Base-by-base conservation (phyloP, 2,113 vertebrate species). In the Brevimyrus niger region DNA sequence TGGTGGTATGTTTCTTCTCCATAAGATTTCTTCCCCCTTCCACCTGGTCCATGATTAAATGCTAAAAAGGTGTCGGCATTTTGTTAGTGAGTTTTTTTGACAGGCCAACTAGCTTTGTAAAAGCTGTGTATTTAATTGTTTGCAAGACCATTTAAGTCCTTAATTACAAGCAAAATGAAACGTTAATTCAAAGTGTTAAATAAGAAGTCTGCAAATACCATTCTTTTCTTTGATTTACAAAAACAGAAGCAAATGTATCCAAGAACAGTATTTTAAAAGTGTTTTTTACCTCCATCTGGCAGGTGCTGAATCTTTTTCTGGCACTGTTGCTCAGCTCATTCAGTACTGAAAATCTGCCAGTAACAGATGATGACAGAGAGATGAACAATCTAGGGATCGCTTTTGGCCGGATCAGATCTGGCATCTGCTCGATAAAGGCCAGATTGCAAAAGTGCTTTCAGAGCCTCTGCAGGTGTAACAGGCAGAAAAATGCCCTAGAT, bases 311-410 rank as follows among this genome's bases (percentile, higher is more conserved):
- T 92, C 96, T 99, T 21, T 99, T 99, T 94, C 91, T 99, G 95
- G 98, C 98, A 92, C 96, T 99, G 94, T 96, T 99, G 27, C 93
- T 99, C 94, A 99, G 98, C 95, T 99, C 98, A 0, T 99, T 99
- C 95, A 99, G 98, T 87, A 98, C 98, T 7, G 98, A 99, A 94
- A 99, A 99, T 92, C 96, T 99, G 92, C 98, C 98, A 0, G 98
- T 98, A 87, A 98, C 97, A 0, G 98, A 99, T 0, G 98, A 99
- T 15, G 98, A 99, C 93, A 99, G 97, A 15, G 98, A 99, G 95
- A 98, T 99, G 97, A 99, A 99, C 95, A 99, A 99, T 92, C 96
- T 99, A 13, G 97, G 98, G 95, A 97, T 99, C 46, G 98, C 98
- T 0, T 96, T 99, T 91, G 97, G 97, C 73, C 97, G 98, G 89